These are phyloP conservation scores for Lagocephalus sceleratus DNA, from an alignment of 2,797 vertebrate genomes.

Conservation along the genomic window DNA sequence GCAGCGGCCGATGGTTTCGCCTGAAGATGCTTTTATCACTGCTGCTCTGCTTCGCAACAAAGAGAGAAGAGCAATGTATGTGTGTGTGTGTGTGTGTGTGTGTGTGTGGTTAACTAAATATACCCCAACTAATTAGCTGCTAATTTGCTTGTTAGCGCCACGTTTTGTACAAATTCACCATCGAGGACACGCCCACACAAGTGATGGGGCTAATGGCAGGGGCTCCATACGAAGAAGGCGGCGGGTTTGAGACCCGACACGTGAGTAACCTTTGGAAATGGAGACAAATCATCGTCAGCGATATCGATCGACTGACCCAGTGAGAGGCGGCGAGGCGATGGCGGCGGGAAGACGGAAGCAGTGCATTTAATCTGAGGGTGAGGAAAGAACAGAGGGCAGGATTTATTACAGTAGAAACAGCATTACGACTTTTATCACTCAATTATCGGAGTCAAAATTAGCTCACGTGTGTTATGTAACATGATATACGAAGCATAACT, in stretches of 20 bases:
- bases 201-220: constrained; percentile 29
- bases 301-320: constrained; percentile 43
- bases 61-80: constrained; percentile 8
- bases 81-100: not conserved
- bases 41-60: constrained; percentile 23
- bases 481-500: too few species aligned
- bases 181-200: not conserved
- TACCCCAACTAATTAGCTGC: constrained; percentile 36
- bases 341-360: constrained; percentile 13
- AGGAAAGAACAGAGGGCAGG: not conserved
- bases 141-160: constrained; percentile 35
- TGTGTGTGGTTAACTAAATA: not conserved
- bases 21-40: constrained; percentile 61
- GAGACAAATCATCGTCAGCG: constrained; percentile 34
- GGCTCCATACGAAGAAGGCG: not conserved
- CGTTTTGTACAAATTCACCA: too few species aligned
- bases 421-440: too few species aligned
- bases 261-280: constrained; percentile 23
- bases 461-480: too few species aligned
- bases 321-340: constrained; percentile 9
- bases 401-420: too few species aligned
- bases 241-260: constrained; percentile 4
- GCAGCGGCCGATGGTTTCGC: too few species aligned
- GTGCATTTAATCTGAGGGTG: not conserved
- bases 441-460: too few species aligned